Evolutionary conservation across 2,113 vertebrate genomes (phyloP).

Genomic region (Microcebus ravelobensis): DNA sequence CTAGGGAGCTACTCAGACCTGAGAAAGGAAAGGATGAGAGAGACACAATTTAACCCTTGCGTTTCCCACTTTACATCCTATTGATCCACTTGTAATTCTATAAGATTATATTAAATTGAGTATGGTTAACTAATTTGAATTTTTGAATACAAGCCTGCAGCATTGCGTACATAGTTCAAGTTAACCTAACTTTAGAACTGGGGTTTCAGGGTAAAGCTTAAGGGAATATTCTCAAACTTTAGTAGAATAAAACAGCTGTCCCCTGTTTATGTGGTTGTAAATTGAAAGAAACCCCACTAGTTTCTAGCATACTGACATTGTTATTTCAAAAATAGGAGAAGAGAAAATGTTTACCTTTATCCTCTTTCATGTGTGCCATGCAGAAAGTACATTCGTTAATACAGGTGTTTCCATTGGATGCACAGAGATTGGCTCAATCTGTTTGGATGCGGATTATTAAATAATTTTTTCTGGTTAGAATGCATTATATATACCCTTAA

Average conservation of each 20-base stretch:
- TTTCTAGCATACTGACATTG: neutral
- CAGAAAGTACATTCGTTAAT: neutral
- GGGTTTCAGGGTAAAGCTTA: neutral
- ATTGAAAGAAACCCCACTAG: neutral
- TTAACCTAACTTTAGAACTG: neutral
- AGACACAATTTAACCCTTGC: neutral
- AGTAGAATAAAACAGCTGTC: neutral
- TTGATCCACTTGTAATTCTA: neutral
- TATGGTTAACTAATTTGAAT: neutral
- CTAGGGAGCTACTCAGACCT: neutral
- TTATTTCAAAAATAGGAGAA: neutral
- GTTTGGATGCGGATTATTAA: neutral
- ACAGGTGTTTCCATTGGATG: neutral
- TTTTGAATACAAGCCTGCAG: neutral
- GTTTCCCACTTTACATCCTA: neutral
- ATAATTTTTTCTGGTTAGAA: neutral
- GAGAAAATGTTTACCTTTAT: neutral
- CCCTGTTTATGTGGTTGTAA: neutral
- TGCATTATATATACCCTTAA: neutral
- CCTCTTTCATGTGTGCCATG: neutral
- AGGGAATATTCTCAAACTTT: neutral
- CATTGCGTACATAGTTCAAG: no score
- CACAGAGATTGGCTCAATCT: neutral
- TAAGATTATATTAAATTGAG: neutral
- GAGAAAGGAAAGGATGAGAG: neutral